Percentiles rank a stretch among this genome's conserved stretches.
Conservation (phyloP, 2,888 invertebrate genomes). For the Gonocerus acuteangulatus region DNA sequence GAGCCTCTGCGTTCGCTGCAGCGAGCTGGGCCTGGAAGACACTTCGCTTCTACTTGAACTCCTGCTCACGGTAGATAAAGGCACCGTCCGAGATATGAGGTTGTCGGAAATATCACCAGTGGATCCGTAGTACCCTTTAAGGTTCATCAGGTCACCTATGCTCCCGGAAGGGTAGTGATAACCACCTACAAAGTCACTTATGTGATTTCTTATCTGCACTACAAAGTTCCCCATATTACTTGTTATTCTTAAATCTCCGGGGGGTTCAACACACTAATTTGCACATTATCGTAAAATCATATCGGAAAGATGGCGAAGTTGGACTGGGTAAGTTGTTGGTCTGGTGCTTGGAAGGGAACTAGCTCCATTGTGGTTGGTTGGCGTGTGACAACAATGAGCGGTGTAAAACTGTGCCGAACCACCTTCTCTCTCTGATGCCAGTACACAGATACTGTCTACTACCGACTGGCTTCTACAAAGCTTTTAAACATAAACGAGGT, state of each 20-base stretch:
- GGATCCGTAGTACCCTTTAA: constrained; percentile 61
- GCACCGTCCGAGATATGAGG: constrained; percentile 62
- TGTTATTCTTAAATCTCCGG: not conserved
- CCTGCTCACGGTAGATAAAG: constrained; percentile 61
- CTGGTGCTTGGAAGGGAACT: no score
- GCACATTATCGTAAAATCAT: no score
- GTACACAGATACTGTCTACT: no score
- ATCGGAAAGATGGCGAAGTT: no score
- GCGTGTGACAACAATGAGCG: no score
- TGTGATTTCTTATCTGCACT: not conserved
- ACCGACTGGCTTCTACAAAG: no score
- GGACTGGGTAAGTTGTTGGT: no score
- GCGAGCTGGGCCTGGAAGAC: constrained; percentile 23
- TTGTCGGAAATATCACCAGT: constrained; percentile 66
- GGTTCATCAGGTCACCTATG: constrained; percentile 72
- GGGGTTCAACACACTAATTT: no score
- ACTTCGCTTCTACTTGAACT: constrained; percentile 39
- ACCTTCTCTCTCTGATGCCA: no score
- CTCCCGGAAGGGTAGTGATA: constrained; percentile 46
- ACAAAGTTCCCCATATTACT: constrained; percentile 2
- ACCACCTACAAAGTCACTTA: constrained; percentile 1
- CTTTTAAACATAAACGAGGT: no score
- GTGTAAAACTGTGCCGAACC: no score
- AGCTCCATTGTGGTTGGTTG: no score
- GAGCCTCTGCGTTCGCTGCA: constrained; percentile 58